These are phyloP conservation scores for Caenorhabditis sp. DNA, from an alignment of 2,888 invertebrate species.

Conservation along the genomic window DNA sequence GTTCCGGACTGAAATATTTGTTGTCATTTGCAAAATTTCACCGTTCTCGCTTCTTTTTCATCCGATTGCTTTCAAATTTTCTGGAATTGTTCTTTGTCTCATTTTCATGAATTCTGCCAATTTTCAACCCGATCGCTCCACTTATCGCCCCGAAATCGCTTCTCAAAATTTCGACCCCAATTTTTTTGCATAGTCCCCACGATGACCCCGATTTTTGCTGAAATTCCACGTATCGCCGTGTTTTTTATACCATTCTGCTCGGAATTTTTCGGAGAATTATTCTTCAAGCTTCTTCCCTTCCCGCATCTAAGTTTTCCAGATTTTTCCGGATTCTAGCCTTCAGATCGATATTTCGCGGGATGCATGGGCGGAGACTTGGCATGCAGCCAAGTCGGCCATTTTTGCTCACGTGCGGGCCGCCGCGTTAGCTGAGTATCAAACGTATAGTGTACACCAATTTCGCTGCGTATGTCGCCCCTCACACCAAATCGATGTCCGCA, in stretches of 20 bases:
- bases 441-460: conserved; percentile 43
- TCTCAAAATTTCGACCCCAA: conserved; percentile 14
- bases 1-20: conserved; percentile 28
- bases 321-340: conserved; percentile 1
- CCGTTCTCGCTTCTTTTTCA: not conserved
- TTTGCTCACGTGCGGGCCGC: conserved; percentile 25
- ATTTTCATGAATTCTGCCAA: not conserved
- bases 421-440: conserved; percentile 48
- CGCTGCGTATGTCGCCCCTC: conserved; percentile 31
- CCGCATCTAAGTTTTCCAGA: no score
- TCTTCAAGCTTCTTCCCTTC: no score
- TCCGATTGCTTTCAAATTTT: conserved; percentile 24
- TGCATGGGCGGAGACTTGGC: conserved; percentile 53
- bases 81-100: not conserved
- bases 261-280: no score
- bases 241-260: not conserved
- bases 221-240: conserved; percentile 17
- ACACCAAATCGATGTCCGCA: conserved; percentile 10
- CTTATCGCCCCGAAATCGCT: not conserved
- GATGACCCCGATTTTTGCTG: conserved; percentile 14
- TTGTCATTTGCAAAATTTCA: not conserved
- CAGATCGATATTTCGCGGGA: conserved; percentile 14
- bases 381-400: conserved; percentile 29
- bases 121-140: not conserved
- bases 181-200: conserved; percentile 6